Conservation (phyloP, 2,113 vertebrate species). For the Uropsilus gracilis region DNA sequence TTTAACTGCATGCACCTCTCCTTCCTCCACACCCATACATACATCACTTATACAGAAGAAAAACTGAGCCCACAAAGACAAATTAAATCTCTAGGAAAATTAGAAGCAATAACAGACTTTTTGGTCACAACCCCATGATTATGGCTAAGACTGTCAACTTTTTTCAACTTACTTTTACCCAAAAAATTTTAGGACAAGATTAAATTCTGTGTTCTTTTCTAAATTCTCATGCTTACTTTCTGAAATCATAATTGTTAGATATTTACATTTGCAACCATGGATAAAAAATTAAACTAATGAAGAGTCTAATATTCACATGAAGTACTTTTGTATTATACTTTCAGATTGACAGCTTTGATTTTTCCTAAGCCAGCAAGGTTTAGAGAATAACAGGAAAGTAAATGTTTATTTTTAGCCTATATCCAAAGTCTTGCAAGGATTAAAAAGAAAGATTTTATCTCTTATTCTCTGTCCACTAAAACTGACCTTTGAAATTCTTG, state of each 20-base stretch:
- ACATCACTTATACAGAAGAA: not conserved
- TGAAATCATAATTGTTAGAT: not conserved
- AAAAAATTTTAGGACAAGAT: not conserved
- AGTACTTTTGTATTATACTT: not conserved
- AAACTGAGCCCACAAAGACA: not conserved
- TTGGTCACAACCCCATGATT: not conserved
- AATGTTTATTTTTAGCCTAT: not conserved
- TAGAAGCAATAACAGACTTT: not conserved
- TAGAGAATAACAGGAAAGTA: not conserved
- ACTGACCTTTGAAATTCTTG: slow-evolving; percentile 3
- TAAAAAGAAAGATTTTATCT: not conserved
- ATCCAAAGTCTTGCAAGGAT: not conserved
- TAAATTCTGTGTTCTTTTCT: not conserved
- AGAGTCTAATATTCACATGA: too few relatives aligned
- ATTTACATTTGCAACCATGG: not conserved
- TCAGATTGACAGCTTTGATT: not conserved
- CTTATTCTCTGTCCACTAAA: not conserved
- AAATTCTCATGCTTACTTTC: accelerated
- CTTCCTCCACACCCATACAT: not conserved
- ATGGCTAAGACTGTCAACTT: not conserved
- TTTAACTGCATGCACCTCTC: not conserved
- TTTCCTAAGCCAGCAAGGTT: not conserved
- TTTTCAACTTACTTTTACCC: not conserved
- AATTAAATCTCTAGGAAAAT: not conserved
- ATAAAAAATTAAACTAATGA: not conserved